Evolutionary conservation across 1,140 invertebrate species (phyloP), one percentile per base, ranked within the genome.

Genomic region (Probaryconus sp.): DNA sequence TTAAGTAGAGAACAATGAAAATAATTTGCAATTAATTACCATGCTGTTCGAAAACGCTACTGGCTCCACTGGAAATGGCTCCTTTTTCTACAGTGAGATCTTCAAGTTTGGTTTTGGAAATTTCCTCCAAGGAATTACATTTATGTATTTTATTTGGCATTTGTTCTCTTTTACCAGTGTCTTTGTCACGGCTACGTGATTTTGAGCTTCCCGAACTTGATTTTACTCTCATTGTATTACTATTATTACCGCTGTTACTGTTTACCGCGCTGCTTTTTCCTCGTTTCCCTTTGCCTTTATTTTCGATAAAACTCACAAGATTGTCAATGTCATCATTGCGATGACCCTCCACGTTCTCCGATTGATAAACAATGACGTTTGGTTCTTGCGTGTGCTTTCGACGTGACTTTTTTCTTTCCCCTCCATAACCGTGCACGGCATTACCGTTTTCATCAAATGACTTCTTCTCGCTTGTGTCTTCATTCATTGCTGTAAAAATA

Each of bases 101-200:
- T 76, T 92, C 91, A 13, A 93, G 83, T 84, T 91, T 93, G 7
- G 90, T 91, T 47, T 90, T 91, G 1, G 92, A 92, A 60, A 93
- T 90, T 83, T 93, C 92, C 82, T 93, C 92, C 24, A 93, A 81
- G 6, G 91, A 92, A 74, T 91, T 91, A 30, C 91, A 90, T 65
- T 92, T 91, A 79, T 92, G 90, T 28, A 91, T 77, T 43, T 88
- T 86, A 18, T 82, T 87, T 77, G 85, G 43, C 71, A 84, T 86
- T 79, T 85, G 81, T 79, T 87, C 86, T 13, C 85, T 81, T 51
- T 87, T 88, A 2, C 81, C 64, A 5, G 76, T 51, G 40, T 88
- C 86, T 38, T 87, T 87, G 9, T 88, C 85, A 31, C 84, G 80
- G 11, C 81, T 79, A 16, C 85, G 80, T 24, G 86, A 80, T 61